Evolutionary conservation across 2,888 invertebrate species (phyloP), one percentile per base, ranked within the genome.

Genomic region (Antheraea yamamai): DNA sequence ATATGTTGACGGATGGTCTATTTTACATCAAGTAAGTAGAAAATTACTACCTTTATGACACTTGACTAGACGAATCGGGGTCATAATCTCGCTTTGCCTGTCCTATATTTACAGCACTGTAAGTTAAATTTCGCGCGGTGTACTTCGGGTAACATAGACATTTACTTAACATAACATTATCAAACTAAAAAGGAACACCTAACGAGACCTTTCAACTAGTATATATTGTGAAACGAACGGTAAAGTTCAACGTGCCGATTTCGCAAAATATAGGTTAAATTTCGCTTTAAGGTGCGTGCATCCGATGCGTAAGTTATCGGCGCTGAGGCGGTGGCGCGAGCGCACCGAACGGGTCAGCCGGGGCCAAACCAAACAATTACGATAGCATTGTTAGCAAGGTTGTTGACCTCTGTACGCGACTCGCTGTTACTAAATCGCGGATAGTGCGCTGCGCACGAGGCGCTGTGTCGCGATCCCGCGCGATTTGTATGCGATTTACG

Each of bases 341-440:
- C 85, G 74, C 71, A 72, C 73, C 77, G 76, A 77, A 79, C 77
- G 76, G 78, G 76, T 79, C 80, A 66, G 79, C 85, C 89, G 90
- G 84, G 86, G 87, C 86, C 86, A 89, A 87, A 87, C 91, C 91
- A 93, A 92, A 93, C 92, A 93, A 92, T 91, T 89, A 88, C 91
- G 90, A 90, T 91, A 90, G 87, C 88, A 91, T 91, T 90, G 92
- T 91, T 87, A 80, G 81, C 79, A 83, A 82, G 91, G 90, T 79
- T 89, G 84, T 79, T 81, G 89, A 89, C 89, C 91, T 81, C 82
- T 20, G 81, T 79, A 76, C 77, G 78, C 78, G 78, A 78, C 79
- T 78, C 79, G 77, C 81, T 76, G 83, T 86, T 87, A 87, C 87
- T 85, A 82, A 87, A 87, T 80, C 84, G 83, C 83, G 78, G 58